Percentiles rank a stretch among this genome's conserved stretches.
phyloP scores from a whole-genome alignment of 2,888 invertebrate species.

The Cephus spinipes region DNA sequence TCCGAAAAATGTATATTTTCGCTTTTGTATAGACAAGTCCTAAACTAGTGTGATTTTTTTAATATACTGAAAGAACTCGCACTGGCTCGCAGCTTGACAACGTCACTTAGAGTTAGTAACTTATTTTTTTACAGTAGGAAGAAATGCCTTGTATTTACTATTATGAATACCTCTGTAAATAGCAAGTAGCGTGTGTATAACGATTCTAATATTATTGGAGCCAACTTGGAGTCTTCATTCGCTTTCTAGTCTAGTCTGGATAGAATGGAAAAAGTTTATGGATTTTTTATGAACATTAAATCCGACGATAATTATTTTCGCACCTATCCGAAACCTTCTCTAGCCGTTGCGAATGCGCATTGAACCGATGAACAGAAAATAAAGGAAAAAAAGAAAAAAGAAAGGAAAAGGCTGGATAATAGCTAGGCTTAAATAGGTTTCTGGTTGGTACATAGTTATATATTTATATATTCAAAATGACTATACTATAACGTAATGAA shows the following conservation, averaged over 20 bases:
- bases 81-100: neutral
- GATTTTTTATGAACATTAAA: neutral
- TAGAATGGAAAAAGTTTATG: conserved; percentile 22
- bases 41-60: neutral
- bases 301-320: neutral
- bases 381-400: neutral
- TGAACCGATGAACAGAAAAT: neutral
- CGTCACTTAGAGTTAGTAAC: neutral
- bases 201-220: conserved; percentile 25
- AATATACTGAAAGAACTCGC: neutral
- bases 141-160: neutral
- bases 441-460: conserved; percentile 35
- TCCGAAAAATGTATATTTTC: conserved; percentile 32
- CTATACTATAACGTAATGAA: conserved; percentile 41
- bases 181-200: neutral
- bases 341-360: neutral
- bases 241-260: conserved; percentile 62
- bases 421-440: conserved; percentile 17
- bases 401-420: neutral
- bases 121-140: conserved; percentile 6
- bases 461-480: conserved; percentile 12
- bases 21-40: neutral
- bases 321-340: neutral
- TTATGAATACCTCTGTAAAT: neutral
- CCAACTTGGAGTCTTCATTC: conserved; percentile 44